Base-by-base conservation (phyloP, 2,888 invertebrate species). In the Acleris emargana region DNA sequence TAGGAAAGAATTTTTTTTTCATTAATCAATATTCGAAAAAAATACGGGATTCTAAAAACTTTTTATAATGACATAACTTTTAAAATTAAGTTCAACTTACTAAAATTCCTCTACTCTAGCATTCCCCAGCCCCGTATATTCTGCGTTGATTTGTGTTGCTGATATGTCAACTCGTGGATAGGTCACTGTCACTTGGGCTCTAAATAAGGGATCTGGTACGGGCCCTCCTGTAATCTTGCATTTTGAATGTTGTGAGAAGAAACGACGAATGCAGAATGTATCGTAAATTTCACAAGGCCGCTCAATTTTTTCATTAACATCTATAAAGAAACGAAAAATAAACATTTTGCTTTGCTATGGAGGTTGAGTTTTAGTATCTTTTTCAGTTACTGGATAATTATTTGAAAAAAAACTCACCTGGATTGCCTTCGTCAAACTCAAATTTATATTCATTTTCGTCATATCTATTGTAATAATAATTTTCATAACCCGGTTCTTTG, bases 31-130 rank as follows among this genome's bases (percentile, higher is more conserved):
- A 25, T 5, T 25, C 25, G 22, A 22, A 2, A 22, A 3, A 22
- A 43, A 57, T 3, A 5, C 28, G 2, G 2, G 22, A 22, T 2
- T 25, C 25, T 25, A 25, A 51, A 59, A 25, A 2, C 11, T 3
- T 47, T 17, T n/a, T 47, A 47, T 17, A 47, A n/a, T 11, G 13
- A 42, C 5, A 42, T 13, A 25, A 25, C 5, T 25, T 4, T 18
- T 16, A 11, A 16, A 16, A 43, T 13, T 16, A 43, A 43, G 13
- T 7, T 42, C 20, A 7, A 70, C 75, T 73, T 71, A 83, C 84
- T 76, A 81, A 57, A 82, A 82, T 52, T 81, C 77, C 0, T 70
- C 72, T 32, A 83, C 67, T 28, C 64, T 76, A 4, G 74, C 78
- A 20, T 71, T 75, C 1, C 20, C 52, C 2, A 79, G 62, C 2